Evolutionary conservation across 2,797 vertebrate genomes (phyloP).

Genomic region (Selene dorsalis): DNA sequence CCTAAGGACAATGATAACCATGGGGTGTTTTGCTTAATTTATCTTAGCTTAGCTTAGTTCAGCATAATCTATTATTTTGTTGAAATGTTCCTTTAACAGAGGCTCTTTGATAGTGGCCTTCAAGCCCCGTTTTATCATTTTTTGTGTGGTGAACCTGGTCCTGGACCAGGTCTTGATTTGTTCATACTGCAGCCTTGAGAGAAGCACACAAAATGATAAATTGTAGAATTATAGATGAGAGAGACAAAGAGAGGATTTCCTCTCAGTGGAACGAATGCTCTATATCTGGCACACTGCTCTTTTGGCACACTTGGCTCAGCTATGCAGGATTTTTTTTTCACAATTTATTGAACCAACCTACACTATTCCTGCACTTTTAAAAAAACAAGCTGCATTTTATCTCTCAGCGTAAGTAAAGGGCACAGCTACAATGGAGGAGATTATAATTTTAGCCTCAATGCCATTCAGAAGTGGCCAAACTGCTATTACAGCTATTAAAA

Average conservation of each 20-base stretch:
- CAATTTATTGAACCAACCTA: constrained; percentile 26
- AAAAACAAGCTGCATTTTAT: constrained; percentile 21
- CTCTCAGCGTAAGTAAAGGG: constrained; percentile 40
- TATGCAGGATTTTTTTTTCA: constrained; percentile 34
- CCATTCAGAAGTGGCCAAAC: constrained; percentile 16
- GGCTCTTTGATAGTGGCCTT: too few species aligned
- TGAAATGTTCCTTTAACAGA: background rate
- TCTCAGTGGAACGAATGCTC: constrained; percentile 39
- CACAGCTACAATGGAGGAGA: constrained; percentile 23
- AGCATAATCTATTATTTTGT: background rate
- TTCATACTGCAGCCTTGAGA: constrained; percentile 7
- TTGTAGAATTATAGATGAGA: constrained; percentile 25
- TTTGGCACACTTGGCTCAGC: constrained; percentile 64
- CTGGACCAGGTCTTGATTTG: background rate
- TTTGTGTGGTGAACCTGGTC: background rate
- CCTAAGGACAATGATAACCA: background rate
- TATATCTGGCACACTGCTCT: constrained; percentile 63
- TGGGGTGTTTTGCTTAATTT: background rate
- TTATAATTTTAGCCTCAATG: constrained; percentile 50
- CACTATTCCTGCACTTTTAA: constrained; percentile 24
- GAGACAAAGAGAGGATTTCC: constrained; percentile 72
- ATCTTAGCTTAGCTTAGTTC: too few species aligned
- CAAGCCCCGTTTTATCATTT: background rate
- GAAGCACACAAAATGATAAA: constrained; percentile 10
- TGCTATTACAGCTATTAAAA: background rate